These are phyloP conservation scores for Halocaridina rubra DNA, from an alignment of 2,888 invertebrate species.

Conservation along the genomic window DNA sequence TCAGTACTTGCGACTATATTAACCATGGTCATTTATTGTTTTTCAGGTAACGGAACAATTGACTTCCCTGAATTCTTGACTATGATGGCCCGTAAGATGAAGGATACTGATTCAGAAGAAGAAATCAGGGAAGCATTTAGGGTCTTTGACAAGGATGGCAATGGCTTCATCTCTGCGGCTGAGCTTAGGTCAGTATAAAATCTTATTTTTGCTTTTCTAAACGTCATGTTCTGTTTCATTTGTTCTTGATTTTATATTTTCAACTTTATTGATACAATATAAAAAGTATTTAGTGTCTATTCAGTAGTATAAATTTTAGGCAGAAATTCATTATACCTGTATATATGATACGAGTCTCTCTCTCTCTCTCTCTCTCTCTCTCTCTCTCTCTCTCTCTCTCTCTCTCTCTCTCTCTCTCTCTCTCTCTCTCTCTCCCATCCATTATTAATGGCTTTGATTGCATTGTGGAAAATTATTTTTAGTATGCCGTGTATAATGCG, in stretches of 20 bases:
- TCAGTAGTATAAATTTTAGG: no score
- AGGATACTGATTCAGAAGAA: conserved; percentile 99
- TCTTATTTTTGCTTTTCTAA: background rate
- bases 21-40: background rate
- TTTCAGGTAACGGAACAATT: conserved; percentile 96
- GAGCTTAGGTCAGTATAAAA: conserved; percentile 76
- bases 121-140: conserved; percentile 97
- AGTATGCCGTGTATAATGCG: background rate
- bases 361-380: background rate
- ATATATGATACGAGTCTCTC: no score
- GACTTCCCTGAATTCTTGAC: conserved; percentile 99
- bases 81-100: conserved; percentile 99
- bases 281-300: no score
- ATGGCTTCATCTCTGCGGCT: conserved; percentile 98
- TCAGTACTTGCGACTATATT: no score
- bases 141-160: conserved; percentile 99
- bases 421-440: background rate
- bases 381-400: background rate
- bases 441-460: no score
- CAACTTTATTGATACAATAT: no score
- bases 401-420: background rate
- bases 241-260: no score
- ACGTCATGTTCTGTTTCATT: background rate
- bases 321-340: no score
- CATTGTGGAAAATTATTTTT: no score